phyloP scores from a whole-genome alignment of 2,888 invertebrate genomes.

The Microctonus hyperodae region DNA sequence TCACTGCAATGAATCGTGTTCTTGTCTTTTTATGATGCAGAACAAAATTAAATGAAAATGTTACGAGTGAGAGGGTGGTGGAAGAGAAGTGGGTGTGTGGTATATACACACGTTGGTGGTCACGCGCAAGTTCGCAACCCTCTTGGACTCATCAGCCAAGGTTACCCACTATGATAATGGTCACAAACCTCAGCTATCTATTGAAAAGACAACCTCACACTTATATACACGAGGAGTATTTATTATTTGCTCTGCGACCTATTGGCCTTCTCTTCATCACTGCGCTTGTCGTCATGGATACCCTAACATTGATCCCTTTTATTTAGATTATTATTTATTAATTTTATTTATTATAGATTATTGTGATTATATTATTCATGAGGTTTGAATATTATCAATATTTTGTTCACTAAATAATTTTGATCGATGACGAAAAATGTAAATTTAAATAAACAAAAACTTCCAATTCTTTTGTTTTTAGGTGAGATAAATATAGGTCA shows the following conservation, averaged over 20 bases:
- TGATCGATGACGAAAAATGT: not conserved
- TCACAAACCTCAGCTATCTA: conserved; percentile 4
- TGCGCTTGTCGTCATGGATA: conserved; percentile 23
- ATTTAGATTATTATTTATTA: not conserved
- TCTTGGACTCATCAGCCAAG: conserved; percentile 11
- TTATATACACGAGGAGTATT: conserved; percentile 3
- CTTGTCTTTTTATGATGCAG: not conserved
- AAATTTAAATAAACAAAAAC: not conserved
- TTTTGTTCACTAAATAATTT: not conserved
- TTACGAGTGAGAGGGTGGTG: not conserved
- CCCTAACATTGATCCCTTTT: not conserved
- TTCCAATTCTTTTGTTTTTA: not conserved
- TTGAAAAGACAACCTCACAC: conserved; percentile 47
- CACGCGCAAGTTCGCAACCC: not conserved
- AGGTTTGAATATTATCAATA: not conserved
- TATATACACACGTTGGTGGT: conserved; percentile 1
- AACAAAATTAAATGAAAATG: not conserved
- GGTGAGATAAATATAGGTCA: conserved; percentile 14
- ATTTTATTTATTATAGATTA: not conserved
- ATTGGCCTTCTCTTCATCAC: conserved; percentile 9
- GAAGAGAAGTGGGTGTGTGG: not conserved
- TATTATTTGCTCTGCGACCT: conserved; percentile 24
- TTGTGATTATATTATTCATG: not conserved
- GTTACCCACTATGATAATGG: conserved; percentile 15
- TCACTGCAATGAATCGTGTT: not conserved